phyloP scores from a whole-genome alignment of 2,113 vertebrate genomes.

The Paradisaea rubra region DNA sequence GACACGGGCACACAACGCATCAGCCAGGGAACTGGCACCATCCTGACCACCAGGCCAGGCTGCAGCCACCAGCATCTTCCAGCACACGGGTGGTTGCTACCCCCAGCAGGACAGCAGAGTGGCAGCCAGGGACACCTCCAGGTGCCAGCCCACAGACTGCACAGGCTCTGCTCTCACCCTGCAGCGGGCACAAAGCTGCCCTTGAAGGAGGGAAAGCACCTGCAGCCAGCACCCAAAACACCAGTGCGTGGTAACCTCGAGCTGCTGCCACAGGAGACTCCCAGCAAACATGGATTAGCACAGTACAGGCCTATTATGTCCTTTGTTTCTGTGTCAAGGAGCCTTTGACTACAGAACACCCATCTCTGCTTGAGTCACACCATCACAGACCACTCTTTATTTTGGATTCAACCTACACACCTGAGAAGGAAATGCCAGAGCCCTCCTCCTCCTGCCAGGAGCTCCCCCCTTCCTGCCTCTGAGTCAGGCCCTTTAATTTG shows the following conservation, averaged over 20 bases:
- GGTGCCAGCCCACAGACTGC: background rate
- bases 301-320: background rate
- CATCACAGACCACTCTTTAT: background rate
- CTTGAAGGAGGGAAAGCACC: background rate
- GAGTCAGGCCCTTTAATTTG: background rate
- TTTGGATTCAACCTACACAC: background rate
- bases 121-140: background rate
- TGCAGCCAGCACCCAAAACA: background rate
- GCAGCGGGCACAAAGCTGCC: background rate
- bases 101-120: background rate
- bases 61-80: background rate
- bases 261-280: background rate
- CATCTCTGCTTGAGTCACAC: background rate
- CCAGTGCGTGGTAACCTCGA: accelerated
- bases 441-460: background rate
- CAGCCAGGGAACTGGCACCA: background rate
- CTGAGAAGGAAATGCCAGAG: background rate
- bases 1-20: background rate
- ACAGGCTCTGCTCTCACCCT: background rate
- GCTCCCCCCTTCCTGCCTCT: background rate
- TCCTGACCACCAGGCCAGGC: background rate
- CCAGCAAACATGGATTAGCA: background rate
- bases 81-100: background rate
- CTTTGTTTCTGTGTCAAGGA: background rate
- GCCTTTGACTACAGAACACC: background rate